phyloP scores from a whole-genome alignment of 2,113 vertebrate species.

The Hassar affinis region DNA sequence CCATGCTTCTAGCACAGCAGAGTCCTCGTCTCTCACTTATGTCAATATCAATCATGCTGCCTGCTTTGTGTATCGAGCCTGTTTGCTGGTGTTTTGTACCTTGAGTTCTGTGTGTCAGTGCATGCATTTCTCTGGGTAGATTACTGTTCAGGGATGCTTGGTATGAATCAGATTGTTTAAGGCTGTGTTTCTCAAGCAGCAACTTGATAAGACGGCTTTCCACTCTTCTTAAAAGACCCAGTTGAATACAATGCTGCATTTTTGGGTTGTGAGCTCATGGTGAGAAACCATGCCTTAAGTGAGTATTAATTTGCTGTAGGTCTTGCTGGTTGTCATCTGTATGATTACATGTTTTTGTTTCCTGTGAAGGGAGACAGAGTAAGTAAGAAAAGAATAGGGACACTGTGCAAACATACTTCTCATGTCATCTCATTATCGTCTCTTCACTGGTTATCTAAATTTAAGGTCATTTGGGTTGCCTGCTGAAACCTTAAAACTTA shows the following conservation, averaged over 20 bases:
- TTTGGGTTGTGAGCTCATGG: neutral
- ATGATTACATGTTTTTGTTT: constrained; percentile 17
- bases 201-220: neutral
- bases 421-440: neutral
- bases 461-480: neutral
- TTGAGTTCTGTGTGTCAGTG: neutral
- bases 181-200: constrained; percentile 18
- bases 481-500: neutral
- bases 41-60: neutral
- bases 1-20: neutral
- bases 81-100: neutral
- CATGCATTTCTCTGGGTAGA: neutral
- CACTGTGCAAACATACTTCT: too few species aligned
- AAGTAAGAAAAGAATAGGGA: neutral
- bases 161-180: neutral
- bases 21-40: neutral
- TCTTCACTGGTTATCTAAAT: neutral
- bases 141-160: neutral
- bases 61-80: neutral
- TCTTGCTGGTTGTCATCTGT: neutral
- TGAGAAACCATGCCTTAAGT: constrained; percentile 13
- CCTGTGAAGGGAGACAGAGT: constrained; percentile 26
- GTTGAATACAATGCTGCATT: neutral
- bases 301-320: neutral
- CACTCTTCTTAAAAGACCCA: neutral